Percentiles rank a stretch among this genome's conserved stretches.
Evolutionary conservation across 2,797 vertebrate species (phyloP).

Genomic region (Sebastes umbrosus): DNA sequence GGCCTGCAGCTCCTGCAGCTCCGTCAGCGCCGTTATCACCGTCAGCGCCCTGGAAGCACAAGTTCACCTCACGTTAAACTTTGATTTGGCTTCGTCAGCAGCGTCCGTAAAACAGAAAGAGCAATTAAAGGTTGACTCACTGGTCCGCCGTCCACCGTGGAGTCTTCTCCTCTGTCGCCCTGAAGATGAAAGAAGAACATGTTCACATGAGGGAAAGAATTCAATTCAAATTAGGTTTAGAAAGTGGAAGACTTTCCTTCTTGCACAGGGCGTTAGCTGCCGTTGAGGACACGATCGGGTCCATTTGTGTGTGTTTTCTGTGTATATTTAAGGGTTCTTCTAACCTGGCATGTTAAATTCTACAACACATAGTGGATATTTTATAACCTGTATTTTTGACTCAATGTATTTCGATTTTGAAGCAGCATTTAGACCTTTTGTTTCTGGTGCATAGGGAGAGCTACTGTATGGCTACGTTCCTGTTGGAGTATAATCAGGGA

Average conservation of each 20-base stretch:
- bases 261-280: not conserved
- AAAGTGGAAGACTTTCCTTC: not conserved
- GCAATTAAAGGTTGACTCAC: conserved; percentile 62
- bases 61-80: not conserved
- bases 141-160: conserved; percentile 62
- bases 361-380: not conserved
- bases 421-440: too few relatives aligned
- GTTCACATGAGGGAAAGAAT: not conserved
- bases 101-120: not conserved
- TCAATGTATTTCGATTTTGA: not conserved
- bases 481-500: not conserved
- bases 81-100: not conserved
- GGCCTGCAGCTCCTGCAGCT: conserved; percentile 84
- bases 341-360: not conserved
- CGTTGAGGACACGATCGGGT: not conserved
- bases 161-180: conserved; percentile 80
- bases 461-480: not conserved
- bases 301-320: not conserved
- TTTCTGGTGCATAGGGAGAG: too few relatives aligned
- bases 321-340: not conserved
- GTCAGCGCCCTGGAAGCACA: conserved; percentile 82
- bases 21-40: conserved; percentile 90
- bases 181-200: conserved; percentile 36
- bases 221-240: not conserved
- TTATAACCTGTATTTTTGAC: not conserved